A percentile compares a stretch with the other conserved stretches of the same genome.
Evolutionary conservation across 2,797 vertebrate genomes (phyloP).

Genomic region (Danio tinwini): DNA sequence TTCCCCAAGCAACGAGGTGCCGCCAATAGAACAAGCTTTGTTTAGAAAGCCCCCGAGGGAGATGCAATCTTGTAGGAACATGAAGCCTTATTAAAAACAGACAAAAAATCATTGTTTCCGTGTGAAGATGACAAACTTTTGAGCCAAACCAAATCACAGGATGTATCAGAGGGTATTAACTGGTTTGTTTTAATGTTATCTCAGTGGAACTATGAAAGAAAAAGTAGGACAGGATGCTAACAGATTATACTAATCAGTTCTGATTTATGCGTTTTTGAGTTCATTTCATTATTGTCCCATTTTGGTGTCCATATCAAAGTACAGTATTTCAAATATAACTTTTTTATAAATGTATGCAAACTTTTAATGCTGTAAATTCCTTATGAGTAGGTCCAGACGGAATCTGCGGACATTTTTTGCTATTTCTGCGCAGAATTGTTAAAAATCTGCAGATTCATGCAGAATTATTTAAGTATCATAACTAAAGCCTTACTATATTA

Average conservation of each 20-base stretch:
- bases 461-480: too few species aligned
- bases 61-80: constrained; percentile 1
- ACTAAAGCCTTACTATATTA: too few species aligned
- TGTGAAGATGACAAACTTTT: neutral
- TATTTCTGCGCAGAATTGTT: too few species aligned
- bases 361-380: too few species aligned
- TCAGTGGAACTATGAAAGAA: neutral
- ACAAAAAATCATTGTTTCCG: constrained; percentile 5
- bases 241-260: neutral
- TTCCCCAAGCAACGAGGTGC: constrained; percentile 32
- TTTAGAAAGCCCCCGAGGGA: constrained; percentile 27
- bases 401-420: too few species aligned
- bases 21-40: neutral
- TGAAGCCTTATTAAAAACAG: constrained; percentile 22
- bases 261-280: neutral
- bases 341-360: neutral
- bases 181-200: neutral
- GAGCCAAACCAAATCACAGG: neutral
- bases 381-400: too few species aligned
- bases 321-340: neutral
- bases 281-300: neutral
- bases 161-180: neutral
- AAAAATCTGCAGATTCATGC: too few species aligned
- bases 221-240: neutral
- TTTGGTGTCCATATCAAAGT: neutral